Evolutionary conservation across 2,113 vertebrate species (phyloP).

Genomic region (Penelope pileata): DNA sequence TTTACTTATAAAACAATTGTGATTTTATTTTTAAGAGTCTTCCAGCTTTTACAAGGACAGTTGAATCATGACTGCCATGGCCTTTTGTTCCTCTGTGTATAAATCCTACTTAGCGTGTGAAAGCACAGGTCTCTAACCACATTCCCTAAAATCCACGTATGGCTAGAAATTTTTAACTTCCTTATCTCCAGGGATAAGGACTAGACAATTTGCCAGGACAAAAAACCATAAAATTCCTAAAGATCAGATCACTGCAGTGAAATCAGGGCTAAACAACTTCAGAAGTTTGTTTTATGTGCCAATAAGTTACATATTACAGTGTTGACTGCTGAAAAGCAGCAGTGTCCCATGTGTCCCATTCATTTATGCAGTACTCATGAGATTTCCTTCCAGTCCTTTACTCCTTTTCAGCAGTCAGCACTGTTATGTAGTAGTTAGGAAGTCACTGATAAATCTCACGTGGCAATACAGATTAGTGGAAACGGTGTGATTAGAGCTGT

Average conservation of each 20-base stretch:
- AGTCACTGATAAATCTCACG: slow-evolving; percentile 42
- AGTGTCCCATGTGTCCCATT: slow-evolving; percentile 10
- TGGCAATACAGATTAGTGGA: background rate
- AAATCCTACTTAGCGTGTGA: background rate
- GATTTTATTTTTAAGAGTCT: slow-evolving; percentile 1
- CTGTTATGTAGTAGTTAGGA: background rate
- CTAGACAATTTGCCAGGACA: slow-evolving; percentile 14
- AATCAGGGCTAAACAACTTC: background rate
- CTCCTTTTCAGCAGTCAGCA: slow-evolving; percentile 41
- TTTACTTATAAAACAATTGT: background rate
- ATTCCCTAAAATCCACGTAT: background rate
- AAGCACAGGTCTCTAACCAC: background rate
- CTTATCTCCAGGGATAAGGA: slow-evolving; percentile 10
- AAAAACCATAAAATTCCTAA: slow-evolving; percentile 2
- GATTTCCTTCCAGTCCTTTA: slow-evolving; percentile 32
- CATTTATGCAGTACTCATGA: background rate
- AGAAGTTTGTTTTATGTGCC: background rate
- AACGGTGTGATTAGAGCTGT: background rate
- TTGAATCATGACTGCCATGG: background rate
- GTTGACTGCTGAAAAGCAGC: slow-evolving; percentile 44
- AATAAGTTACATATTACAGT: background rate
- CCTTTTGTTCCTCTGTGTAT: background rate
- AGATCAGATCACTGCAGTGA: background rate
- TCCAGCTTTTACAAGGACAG: background rate
- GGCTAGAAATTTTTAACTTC: slow-evolving; percentile 48